Base-by-base conservation (phyloP, 2,888 invertebrate species). In the Drosophila ezoana region DNA sequence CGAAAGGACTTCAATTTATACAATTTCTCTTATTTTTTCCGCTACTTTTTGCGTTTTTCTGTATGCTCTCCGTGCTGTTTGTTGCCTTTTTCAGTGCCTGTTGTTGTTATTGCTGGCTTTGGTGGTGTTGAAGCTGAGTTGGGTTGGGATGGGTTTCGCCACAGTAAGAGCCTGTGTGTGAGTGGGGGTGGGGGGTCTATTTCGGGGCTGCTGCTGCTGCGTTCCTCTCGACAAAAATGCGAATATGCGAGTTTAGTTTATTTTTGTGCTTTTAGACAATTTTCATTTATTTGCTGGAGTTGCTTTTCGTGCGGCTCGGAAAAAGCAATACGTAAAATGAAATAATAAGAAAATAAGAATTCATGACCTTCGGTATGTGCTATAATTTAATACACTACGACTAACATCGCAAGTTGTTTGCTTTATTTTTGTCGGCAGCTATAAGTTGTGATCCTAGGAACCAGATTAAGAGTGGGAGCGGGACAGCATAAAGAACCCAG, bases 1-100 rank as follows among this genome's bases (percentile, higher is more conserved):
- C 93, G 93, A 90, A 90, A 91, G 93, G 94, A 94, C 94, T 94
- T 94, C 91, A 90, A 91, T 91, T 90, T 89, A 89, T 90, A 89
- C 90, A 90, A 89, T 90, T 90, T 89, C 85, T 89, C 90, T 90
- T 90, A 90, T 90, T 90, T 88, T 86, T 89, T 82, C 83, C 87
- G 83, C 85, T 86, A 83, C 90, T 88, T 89, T 89, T 85, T 82
- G 85, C 82, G 89, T 89, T 85, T 85, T 86, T 88, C 79, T 83
- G 70, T 87, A 72, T 88, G 82, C 70, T 69, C 54, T 38, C 38
- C 53, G 23, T 56, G 60, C 67, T 75, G 71, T 76, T 76, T 74
- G 87, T 81, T 89, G 85, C 74, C 77, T 68, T 88, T 88, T 79
- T 76, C 76, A 57, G 62, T 52, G 49, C 41, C 57, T 68, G 47